Percentiles rank a stretch among this genome's conserved stretches.
phyloP scores from a whole-genome alignment of 2,797 vertebrate genomes.

The Sebastolobus altivelis region DNA sequence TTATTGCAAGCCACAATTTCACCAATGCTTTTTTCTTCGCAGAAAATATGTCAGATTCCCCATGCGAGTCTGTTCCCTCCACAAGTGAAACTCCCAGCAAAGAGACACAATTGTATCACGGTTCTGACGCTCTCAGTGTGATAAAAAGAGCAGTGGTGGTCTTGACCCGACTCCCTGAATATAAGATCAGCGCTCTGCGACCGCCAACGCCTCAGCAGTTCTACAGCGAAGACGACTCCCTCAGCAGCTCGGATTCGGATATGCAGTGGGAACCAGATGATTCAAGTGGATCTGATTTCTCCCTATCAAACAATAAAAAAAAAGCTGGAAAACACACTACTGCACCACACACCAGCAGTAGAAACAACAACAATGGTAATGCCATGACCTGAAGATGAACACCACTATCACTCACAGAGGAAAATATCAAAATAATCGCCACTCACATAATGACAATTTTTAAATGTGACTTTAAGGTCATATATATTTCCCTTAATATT shows the following conservation, averaged over 20 bases:
- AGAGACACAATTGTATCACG: slow-evolving; percentile 3
- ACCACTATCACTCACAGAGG: background rate
- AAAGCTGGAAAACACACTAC: slow-evolving; percentile 23
- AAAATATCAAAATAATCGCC: background rate
- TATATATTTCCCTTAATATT: background rate
- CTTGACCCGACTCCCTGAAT: slow-evolving; percentile 65
- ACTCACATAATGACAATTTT: background rate
- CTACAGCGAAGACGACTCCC: slow-evolving; percentile 71
- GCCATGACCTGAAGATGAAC: background rate
- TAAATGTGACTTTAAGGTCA: background rate
- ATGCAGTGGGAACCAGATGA: slow-evolving; percentile 58
- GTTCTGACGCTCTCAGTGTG: background rate
- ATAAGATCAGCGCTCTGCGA: slow-evolving; percentile 60
- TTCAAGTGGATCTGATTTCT: slow-evolving; percentile 62
- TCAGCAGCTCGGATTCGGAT: slow-evolving; percentile 65
- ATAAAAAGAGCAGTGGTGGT: slow-evolving; percentile 66
- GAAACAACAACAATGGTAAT: slow-evolving; percentile 45
- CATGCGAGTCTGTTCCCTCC: slow-evolving; percentile 20
- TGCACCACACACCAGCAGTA: slow-evolving; percentile 5
- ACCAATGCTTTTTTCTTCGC: background rate
- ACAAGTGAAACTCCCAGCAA: slow-evolving; percentile 24
- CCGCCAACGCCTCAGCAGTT: slow-evolving; percentile 65
- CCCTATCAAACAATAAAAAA: slow-evolving; percentile 7
- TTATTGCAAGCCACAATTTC: background rate
- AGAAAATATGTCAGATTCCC: slow-evolving; percentile 42